Evolutionary conservation across 2,797 vertebrate species (phyloP).

Genomic region (Lacerta bilineata): DNA sequence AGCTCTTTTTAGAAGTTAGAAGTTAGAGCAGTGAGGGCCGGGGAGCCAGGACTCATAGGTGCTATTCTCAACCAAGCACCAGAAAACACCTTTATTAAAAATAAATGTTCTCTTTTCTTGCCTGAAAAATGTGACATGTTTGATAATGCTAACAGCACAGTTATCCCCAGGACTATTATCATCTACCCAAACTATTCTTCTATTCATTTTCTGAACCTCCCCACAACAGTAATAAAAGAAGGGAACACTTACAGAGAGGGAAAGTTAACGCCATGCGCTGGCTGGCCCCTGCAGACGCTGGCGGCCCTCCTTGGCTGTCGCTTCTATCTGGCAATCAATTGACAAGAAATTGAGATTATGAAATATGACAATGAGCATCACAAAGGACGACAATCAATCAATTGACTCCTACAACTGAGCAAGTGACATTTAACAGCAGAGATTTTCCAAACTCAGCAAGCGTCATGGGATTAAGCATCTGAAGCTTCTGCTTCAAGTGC

Average conservation of each 20-base stretch:
- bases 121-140: slow-evolving; percentile 26
- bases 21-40: neutral
- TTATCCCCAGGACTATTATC: neutral
- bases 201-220: slow-evolving; percentile 51
- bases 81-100: neutral
- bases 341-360: slow-evolving; percentile 80
- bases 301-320: slow-evolving; percentile 78
- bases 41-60: neutral
- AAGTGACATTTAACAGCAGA: neutral
- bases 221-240: slow-evolving; percentile 67
- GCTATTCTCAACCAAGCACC: slow-evolving; percentile 10
- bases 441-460: slow-evolving; percentile 34
- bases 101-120: slow-evolving; percentile 34
- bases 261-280: slow-evolving; percentile 79
- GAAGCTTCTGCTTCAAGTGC: slow-evolving; percentile 11
- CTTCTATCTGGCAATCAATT: slow-evolving; percentile 81
- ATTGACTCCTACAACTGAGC: slow-evolving; percentile 54
- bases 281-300: slow-evolving; percentile 76
- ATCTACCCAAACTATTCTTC: neutral
- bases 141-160: slow-evolving; percentile 15
- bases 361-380: slow-evolving; percentile 66
- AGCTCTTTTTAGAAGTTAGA: neutral
- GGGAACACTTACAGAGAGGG: slow-evolving; percentile 77
- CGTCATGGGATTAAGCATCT: slow-evolving; percentile 23
- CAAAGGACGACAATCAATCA: slow-evolving; percentile 64